Base-by-base conservation (phyloP, 2,888 invertebrate species). In the Apamea epomidion region DNA sequence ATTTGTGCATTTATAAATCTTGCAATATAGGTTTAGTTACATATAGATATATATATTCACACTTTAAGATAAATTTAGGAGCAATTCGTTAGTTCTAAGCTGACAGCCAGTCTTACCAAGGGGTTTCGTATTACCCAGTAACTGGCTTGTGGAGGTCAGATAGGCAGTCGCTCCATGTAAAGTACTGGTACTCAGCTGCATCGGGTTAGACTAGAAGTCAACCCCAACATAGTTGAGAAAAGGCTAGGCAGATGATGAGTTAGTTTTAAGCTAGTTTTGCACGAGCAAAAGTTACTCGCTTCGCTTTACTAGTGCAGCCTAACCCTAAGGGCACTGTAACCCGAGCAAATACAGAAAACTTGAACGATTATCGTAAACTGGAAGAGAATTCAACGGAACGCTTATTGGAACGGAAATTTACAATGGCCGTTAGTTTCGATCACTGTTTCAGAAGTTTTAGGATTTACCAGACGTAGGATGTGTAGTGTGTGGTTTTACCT, bases 361-460 rank as follows among this genome's bases (percentile, higher is more conserved):
- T 89, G 72, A 78, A 82, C 88, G 83, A 90, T 90, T 88, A 90
- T 81, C 89, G 86, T 90, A 90, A 90, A 90, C 64, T 88, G 51
- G 58, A 69, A 80, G 88, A 68, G 86, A 85, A 90, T 85, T 82
- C 85, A 81, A 72, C 86, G 87, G 86, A 87, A 84, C 83, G 74
- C 86, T 89, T 89, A 90, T 90, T 90, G 89, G 90, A 88, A 87
- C 74, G 72, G 83, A 77, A 88, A 89, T 90, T 90, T 90, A 89
- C 87, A 85, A 84, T 78, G 75, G 84, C 79, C 71, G 80, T 90
- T 86, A 90, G 84, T 90, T 88, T 83, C 84, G 84, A 88, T 87
- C 86, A 86, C 87, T 81, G 89, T 89, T 90, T 74, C 74, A 77
- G 76, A 88, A 88, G 81, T 90, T 89, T 85, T 71, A 71, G 85